Evolutionary conservation across 2,888 invertebrate genomes (phyloP).

Genomic region (Chorisops tibialis): DNA sequence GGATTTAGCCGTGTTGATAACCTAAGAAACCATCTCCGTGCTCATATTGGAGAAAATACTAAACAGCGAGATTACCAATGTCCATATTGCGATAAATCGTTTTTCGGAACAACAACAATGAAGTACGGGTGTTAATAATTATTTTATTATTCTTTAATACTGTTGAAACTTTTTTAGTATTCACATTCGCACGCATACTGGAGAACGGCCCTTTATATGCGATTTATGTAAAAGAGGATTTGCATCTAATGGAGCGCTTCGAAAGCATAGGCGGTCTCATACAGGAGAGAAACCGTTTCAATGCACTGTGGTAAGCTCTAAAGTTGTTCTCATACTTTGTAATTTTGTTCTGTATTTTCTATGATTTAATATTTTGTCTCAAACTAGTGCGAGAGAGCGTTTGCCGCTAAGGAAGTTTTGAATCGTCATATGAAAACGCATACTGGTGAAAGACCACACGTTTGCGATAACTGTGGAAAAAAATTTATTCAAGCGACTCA

Average conservation of each 20-base stretch:
- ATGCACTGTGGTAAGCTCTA: constrained; percentile 58
- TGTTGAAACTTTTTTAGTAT: constrained; percentile 48
- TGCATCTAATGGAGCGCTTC: constrained; percentile 70
- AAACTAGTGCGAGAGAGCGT: constrained; percentile 69
- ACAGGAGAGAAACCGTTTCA: constrained; percentile 64
- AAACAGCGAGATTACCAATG: constrained; percentile 61
- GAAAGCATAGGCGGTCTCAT: constrained; percentile 67
- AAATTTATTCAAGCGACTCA: constrained; percentile 84
- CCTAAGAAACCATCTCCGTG: constrained; percentile 66
- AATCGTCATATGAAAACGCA: constrained; percentile 73
- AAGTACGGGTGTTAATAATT: constrained; percentile 45
- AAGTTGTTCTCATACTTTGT: constrained; percentile 10
- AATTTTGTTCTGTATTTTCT: constrained; percentile 2
- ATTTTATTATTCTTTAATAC: constrained; percentile 10
- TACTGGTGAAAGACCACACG: constrained; percentile 49
- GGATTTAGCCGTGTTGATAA: constrained; percentile 62
- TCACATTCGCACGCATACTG: constrained; percentile 67
- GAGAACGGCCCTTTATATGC: constrained; percentile 65
- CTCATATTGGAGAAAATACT: constrained; percentile 61
- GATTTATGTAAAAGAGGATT: constrained; percentile 71
- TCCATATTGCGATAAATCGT: constrained; percentile 64
- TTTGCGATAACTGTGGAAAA: constrained; percentile 60
- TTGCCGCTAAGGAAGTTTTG: constrained; percentile 79
- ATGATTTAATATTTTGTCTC: constrained; percentile 19
- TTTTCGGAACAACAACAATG: constrained; percentile 60